Evolutionary conservation across 2,113 vertebrate species (phyloP), one percentile per base, ranked within the genome.

Genomic region (Tragelaphus buxtoni): DNA sequence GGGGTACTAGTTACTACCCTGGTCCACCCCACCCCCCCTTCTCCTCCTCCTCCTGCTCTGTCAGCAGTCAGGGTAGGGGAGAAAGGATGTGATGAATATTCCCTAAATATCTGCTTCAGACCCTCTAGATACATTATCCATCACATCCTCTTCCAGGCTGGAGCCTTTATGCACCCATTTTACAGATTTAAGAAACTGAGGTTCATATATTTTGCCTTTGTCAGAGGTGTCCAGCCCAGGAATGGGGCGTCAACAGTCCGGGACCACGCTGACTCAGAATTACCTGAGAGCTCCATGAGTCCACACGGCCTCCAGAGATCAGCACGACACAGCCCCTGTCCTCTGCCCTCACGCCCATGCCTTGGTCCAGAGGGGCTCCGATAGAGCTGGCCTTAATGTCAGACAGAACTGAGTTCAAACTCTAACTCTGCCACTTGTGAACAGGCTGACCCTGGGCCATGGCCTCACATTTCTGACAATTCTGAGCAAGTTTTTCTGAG

Each of bases 171-270:
- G 9, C 18, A 72, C 35, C 18, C 72, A 69, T 72, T 85, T 77
- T 65, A 83, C 24, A 79, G 65, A 28, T n/a, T 83, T 14, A 65
- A 49, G 83, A 91, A 77, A 84, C 28, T 45, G 79, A 84, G 42
- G 4, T 53, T 82, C 83, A 58, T 49, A 86, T 6, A 39, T n/a
- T 30, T 79, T 16, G 7, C 56, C 56, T 77, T 49, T 49, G 84
- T 69, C 28, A 69, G 60, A 42, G 49, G 18, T 39, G 20, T 18
- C 65, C 26, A 32, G 42, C 3, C 49, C 82, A 51, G 39, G 82
- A 49, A 49, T n/a, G 72, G 39, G 30, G 8, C 2, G 1, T 26
- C 17, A 3, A 14, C 10, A 18, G 14, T 39, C 42, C 12, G 11
- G 0, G 49, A 7, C 47, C 30, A 18, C 0, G 0, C 17, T 39